Evolutionary conservation across 2,797 vertebrate species (phyloP).

Genomic region (Linurgus olivaceus): DNA sequence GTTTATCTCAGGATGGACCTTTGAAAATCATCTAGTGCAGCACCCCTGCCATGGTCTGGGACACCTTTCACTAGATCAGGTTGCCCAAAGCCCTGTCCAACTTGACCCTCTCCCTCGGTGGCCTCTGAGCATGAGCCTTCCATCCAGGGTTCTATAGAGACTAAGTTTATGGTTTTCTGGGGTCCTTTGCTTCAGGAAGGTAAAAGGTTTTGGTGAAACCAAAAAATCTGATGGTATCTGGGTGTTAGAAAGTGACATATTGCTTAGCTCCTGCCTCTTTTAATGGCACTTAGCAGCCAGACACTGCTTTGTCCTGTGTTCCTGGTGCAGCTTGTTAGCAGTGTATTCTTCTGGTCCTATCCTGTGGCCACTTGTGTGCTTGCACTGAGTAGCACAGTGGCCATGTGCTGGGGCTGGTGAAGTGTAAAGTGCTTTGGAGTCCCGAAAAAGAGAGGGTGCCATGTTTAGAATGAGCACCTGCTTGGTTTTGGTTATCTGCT

Average conservation of each 20-base stretch:
- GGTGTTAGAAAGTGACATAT: neutral
- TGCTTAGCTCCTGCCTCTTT: neutral
- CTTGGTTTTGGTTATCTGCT: neutral
- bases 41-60: neutral
- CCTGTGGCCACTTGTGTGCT: neutral
- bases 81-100: neutral
- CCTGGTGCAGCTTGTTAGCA: neutral
- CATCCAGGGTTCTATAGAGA: neutral
- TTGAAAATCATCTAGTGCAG: neutral
- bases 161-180: neutral
- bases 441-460: neutral
- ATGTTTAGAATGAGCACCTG: neutral
- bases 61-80: neutral
- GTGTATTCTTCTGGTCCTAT: neutral
- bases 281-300: neutral
- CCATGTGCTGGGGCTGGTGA: fast-evolving
- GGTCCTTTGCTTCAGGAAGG: neutral
- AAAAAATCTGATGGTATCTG: neutral
- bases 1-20: neutral
- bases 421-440: neutral
- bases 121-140: neutral
- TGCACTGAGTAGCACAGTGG: neutral
- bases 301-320: neutral
- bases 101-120: neutral
- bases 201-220: neutral